Conservation (phyloP, 2,888 invertebrate genomes). For the Sisyra nigra region DNA sequence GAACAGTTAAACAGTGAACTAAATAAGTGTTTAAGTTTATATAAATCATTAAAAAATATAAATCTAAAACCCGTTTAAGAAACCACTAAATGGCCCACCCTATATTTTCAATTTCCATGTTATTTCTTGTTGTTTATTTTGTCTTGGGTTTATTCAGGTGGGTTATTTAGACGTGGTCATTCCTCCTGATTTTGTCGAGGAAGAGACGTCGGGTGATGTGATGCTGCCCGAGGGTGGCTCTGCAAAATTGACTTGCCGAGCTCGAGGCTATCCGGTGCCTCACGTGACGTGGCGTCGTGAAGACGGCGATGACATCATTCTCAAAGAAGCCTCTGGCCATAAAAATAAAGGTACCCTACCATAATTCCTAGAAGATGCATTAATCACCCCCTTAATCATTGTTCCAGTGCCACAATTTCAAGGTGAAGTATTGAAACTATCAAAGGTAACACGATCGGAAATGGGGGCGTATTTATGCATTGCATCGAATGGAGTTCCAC, state of each 20-base stretch:
- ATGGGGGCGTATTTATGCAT: constrained; percentile 88
- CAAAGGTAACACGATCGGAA: constrained; percentile 70
- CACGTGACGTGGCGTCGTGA: constrained; percentile 71
- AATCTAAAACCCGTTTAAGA: too few relatives aligned
- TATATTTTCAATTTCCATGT: too few relatives aligned
- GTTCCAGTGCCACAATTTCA: constrained; percentile 48
- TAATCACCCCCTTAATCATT: constrained; percentile 15
- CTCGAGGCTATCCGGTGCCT: constrained; percentile 66
- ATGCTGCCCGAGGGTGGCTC: constrained; percentile 74
- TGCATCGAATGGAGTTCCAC: constrained; percentile 76
- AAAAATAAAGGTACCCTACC: constrained; percentile 39
- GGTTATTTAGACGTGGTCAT: constrained; percentile 74
- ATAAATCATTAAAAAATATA: too few relatives aligned
- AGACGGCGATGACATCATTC: constrained; percentile 63
- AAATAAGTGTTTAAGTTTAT: too few relatives aligned
- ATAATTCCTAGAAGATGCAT: background rate
- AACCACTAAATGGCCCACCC: too few relatives aligned
- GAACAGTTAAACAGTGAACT: too few relatives aligned
- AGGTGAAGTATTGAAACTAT: constrained; percentile 58
- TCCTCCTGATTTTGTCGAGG: constrained; percentile 78
- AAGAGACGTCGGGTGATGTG: constrained; percentile 79
- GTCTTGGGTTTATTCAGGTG: too few relatives aligned
- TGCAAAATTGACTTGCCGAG: constrained; percentile 48
- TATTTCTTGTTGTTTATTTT: too few relatives aligned
- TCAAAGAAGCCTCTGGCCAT: constrained; percentile 49